phyloP scores from a whole-genome alignment of 2,888 invertebrate species.

The Apodemia mormo region DNA sequence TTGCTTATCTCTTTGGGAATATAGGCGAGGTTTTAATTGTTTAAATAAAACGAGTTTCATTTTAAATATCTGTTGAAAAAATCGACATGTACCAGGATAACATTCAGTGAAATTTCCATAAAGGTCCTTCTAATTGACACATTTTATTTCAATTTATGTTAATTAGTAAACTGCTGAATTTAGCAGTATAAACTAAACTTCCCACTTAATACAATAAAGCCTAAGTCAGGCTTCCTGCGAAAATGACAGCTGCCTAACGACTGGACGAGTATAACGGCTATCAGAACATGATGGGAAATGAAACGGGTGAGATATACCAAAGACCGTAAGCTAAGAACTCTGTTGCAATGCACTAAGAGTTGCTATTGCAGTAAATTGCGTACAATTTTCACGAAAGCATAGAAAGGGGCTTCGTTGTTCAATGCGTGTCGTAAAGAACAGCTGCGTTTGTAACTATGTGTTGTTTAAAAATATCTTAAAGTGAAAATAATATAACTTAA shows the following conservation, averaged over 20 bases:
- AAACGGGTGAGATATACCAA: slow-evolving; percentile 40
- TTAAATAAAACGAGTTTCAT: no score
- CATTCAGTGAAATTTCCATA: no score
- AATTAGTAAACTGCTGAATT: no score
- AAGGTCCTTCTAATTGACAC: no score
- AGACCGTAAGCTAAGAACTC: slow-evolving; percentile 30
- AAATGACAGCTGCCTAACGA: slow-evolving; percentile 56
- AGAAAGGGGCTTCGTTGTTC: slow-evolving; percentile 27
- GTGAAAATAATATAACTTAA: no score
- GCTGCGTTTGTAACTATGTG: background rate
- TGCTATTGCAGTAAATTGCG: slow-evolving; percentile 18
- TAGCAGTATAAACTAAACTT: no score
- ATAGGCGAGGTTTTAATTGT: no score
- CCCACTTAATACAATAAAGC: slow-evolving; percentile 27
- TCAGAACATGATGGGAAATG: slow-evolving; percentile 43
- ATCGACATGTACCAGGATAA: no score
- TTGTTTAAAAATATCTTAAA: background rate
- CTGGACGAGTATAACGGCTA: slow-evolving; percentile 53
- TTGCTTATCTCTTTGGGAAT: no score
- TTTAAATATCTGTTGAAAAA: no score
- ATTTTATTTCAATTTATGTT: no score
- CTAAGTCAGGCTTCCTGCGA: slow-evolving; percentile 50
- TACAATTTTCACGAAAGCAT: slow-evolving; percentile 23
- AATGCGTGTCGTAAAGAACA: slow-evolving; percentile 7
- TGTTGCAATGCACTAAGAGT: slow-evolving; percentile 33